phyloP scores from a whole-genome alignment of 1,140 invertebrate genomes.

The Vanessa atalanta region DNA sequence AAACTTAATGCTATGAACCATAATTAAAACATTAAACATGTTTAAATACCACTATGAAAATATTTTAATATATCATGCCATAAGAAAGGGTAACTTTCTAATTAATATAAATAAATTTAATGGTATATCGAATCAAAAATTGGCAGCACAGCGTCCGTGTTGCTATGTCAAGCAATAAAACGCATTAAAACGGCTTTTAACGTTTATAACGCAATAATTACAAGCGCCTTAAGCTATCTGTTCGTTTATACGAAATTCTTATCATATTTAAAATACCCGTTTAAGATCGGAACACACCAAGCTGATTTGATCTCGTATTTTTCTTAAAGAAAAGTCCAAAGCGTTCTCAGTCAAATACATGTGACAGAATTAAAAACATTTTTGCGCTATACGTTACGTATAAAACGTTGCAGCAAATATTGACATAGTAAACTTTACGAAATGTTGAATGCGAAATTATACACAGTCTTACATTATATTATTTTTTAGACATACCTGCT shows the following conservation, averaged over 20 bases:
- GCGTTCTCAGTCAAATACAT: too few relatives aligned
- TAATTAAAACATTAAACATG: too few relatives aligned
- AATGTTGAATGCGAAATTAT: too few relatives aligned
- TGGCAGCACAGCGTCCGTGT: slow-evolving; percentile 24
- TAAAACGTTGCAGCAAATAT: too few relatives aligned
- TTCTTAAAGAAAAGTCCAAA: too few relatives aligned
- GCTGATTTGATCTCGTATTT: too few relatives aligned
- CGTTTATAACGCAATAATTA: slow-evolving; percentile 12
- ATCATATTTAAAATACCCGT: background rate
- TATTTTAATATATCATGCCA: background rate
- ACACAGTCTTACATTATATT: too few relatives aligned
- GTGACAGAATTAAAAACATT: too few relatives aligned
- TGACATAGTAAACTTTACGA: too few relatives aligned
- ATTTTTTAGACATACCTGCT: too few relatives aligned
- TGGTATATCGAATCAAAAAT: slow-evolving; percentile 36
- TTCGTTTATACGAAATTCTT: background rate
- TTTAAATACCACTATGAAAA: background rate
- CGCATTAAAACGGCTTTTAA: slow-evolving; percentile 17
- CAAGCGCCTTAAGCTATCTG: background rate
- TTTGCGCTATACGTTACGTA: too few relatives aligned
- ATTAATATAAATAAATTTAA: slow-evolving; percentile 31
- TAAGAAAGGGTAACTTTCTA: slow-evolving; percentile 17
- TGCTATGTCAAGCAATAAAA: slow-evolving; percentile 12
- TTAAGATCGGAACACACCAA: background rate
- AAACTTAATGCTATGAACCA: too few relatives aligned